Evolutionary conservation across 2,797 vertebrate genomes (phyloP).

Genomic region (Loris lydekkerianus): DNA sequence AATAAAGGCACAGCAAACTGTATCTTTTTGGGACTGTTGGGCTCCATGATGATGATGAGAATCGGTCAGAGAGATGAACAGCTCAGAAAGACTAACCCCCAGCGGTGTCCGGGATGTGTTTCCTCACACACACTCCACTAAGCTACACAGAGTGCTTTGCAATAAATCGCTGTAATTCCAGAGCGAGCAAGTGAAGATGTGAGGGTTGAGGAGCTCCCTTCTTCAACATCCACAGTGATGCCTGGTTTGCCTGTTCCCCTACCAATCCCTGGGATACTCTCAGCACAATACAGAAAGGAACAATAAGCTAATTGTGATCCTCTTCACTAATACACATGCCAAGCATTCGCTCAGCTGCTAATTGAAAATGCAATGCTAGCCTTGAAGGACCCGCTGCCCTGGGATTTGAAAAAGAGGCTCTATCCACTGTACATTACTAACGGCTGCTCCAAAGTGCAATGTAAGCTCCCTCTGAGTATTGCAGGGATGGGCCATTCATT

Average conservation of each 20-base stretch:
- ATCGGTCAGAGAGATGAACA: slow-evolving; percentile 75
- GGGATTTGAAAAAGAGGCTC: slow-evolving; percentile 91
- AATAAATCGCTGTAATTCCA: slow-evolving; percentile 87
- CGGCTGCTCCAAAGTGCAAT: slow-evolving; percentile 92
- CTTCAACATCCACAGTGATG: slow-evolving; percentile 87
- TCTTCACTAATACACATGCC: slow-evolving; percentile 89
- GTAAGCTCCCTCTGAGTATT: slow-evolving; percentile 92
- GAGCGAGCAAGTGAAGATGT: slow-evolving; percentile 83
- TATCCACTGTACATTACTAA: slow-evolving; percentile 91
- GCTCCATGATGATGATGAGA: slow-evolving; percentile 92
- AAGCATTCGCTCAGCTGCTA: slow-evolving; percentile 91
- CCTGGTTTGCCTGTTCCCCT: slow-evolving; percentile 80
- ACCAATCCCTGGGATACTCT: slow-evolving; percentile 87
- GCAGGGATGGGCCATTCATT: slow-evolving; percentile 92
- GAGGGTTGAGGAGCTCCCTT: slow-evolving; percentile 82
- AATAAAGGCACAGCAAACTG: slow-evolving; percentile 95
- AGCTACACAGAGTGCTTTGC: slow-evolving; percentile 83
- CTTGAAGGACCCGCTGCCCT: slow-evolving; percentile 89
- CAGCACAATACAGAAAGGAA: slow-evolving; percentile 88
- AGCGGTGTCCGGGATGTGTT: slow-evolving; percentile 71
- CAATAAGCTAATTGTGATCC: slow-evolving; percentile 91
- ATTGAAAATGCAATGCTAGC: slow-evolving; percentile 92
- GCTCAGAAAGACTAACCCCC: slow-evolving; percentile 74
- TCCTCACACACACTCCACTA: slow-evolving; percentile 83
- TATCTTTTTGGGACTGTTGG: slow-evolving; percentile 98